Percentiles rank a stretch among this genome's conserved stretches.
Evolutionary conservation across 1,140 invertebrate genomes (phyloP).

Genomic region (Lepidurus arcticus): DNA sequence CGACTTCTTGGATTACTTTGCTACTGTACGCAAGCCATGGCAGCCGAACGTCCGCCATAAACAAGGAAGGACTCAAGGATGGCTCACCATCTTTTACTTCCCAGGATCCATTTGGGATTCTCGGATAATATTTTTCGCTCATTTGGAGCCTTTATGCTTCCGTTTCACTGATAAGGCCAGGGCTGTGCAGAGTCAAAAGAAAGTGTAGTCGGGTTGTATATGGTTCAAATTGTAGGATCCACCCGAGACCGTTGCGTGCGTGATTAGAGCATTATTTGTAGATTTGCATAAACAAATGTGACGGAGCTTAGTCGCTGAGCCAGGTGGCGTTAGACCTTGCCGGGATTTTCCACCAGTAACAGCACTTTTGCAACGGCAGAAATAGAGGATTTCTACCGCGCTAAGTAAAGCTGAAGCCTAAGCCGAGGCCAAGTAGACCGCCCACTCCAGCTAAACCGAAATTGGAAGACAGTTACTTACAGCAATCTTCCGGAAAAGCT

Average conservation of each 20-base stretch:
- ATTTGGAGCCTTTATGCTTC: too few relatives aligned
- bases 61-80: background rate
- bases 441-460: too few relatives aligned
- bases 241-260: too few relatives aligned
- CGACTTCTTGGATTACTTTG: background rate
- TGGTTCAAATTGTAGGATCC: too few relatives aligned
- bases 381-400: background rate
- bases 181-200: too few relatives aligned
- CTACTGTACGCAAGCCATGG: background rate
- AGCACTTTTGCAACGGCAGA: background rate
- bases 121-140: too few relatives aligned
- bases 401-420: background rate
- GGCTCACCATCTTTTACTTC: too few relatives aligned
- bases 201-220: too few relatives aligned
- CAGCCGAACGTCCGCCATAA: background rate
- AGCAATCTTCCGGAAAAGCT: too few relatives aligned
- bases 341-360: background rate
- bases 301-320: background rate
- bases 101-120: too few relatives aligned
- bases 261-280: background rate
- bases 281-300: slow-evolving; percentile 15
- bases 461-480: too few relatives aligned
- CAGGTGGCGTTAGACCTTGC: background rate
- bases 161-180: too few relatives aligned
- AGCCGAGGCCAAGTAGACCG: background rate